A percentile compares a stretch with the other conserved stretches of the same genome.
Evolutionary conservation across 2,888 invertebrate species (phyloP).

Genomic region (Conops quadrifasciatus): DNA sequence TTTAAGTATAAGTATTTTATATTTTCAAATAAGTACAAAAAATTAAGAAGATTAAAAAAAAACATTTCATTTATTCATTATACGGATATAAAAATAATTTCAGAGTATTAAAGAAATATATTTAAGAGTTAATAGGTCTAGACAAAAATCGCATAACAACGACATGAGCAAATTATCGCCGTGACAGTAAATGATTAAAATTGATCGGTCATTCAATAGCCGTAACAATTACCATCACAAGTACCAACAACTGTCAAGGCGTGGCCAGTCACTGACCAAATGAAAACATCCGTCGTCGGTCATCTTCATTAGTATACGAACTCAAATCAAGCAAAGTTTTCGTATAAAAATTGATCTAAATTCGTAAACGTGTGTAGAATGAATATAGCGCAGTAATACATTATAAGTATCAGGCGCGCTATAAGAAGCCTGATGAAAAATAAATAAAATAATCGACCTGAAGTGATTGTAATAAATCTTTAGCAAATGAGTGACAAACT

Average conservation of each 20-base stretch:
- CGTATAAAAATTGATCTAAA: constrained; percentile 49
- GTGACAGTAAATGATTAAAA: too few species aligned
- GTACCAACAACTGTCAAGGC: constrained; percentile 8
- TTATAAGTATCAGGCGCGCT: background rate
- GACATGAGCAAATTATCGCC: too few species aligned
- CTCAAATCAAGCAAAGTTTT: constrained; percentile 21
- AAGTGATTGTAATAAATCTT: constrained; percentile 49
- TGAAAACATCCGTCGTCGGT: too few species aligned
- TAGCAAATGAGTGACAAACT: constrained; percentile 19
- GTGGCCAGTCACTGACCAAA: constrained; percentile 1
- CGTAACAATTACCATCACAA: constrained; percentile 36
- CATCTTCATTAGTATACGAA: constrained; percentile 27
- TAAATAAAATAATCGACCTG: constrained; percentile 13
- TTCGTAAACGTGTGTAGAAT: constrained; percentile 47
- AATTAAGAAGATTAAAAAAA: too few species aligned
- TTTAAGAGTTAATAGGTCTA: background rate
- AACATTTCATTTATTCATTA: too few species aligned
- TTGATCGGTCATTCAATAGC: background rate
- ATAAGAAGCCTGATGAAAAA: constrained; percentile 2
- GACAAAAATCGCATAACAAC: background rate
- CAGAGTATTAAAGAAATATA: background rate
- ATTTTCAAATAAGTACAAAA: too few species aligned
- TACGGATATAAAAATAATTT: too few species aligned
- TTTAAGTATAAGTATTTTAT: too few species aligned
- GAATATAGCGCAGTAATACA: background rate